Base-by-base conservation (phyloP, 1,140 invertebrate species). In the Protaetia brevitarsis region DNA sequence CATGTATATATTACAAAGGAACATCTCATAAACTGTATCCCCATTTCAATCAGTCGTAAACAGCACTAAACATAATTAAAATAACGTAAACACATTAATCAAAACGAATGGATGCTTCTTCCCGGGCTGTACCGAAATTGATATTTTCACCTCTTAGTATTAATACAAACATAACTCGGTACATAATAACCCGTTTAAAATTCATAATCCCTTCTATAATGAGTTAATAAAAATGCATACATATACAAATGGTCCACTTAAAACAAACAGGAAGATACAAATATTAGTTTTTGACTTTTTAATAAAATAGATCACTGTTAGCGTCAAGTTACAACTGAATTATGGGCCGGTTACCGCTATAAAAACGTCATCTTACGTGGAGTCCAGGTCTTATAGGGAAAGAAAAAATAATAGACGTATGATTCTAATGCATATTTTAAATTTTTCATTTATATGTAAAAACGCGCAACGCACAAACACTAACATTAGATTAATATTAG, bases 181-280 rank as follows among this genome's bases (percentile, higher is more conserved):
- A 36, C 64, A 23, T 59, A 51, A 57, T 65, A 65, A 65, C 41
- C 41, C 41, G 41, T 51, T 56, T 27, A 64, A 41, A 65, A 68
- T 68, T 68, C 36, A 63, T 68, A 61, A 57, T 37, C 45, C 51
- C 45, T 60, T 36, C 56, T 51, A 71, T 71, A 71, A 71, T 71
- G 70, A 71, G 70, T 67, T 63, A 71, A 71, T 71, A 71, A 71
- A 71, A 71, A 71, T 71, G 70, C 70, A 67, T 69, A 68, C 36
- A 66, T 69, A 68, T 71, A 69, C 61, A 71, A 71, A 71, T 69
- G 60, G 64, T 37, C 51, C 28, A 59, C 63, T 68, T 69, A 71
- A 71, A 71, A 71, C 70, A 71, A 71, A 71, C 70, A 71, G 70
- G 70, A 71, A 71, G 70, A 71, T 69, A 71, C 68, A 69, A 67